Evolutionary conservation across 1,140 invertebrate species (phyloP), one percentile per base, ranked within the genome.

Genomic region (Conus betulinus): DNA sequence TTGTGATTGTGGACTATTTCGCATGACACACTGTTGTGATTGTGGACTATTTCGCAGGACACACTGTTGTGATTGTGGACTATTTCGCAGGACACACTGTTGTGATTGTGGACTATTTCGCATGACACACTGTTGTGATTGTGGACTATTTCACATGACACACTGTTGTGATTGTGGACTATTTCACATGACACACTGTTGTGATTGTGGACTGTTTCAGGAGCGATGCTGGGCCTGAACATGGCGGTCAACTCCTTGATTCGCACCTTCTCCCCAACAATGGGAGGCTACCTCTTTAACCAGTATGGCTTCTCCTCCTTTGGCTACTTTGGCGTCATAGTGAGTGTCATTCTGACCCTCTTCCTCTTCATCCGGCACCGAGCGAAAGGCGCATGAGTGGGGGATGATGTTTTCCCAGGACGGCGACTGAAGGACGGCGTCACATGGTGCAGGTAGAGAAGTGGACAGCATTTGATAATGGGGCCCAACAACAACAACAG

Each of bases 231-330:
- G 23, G 94, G 94, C 25, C 67, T 95, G 51, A 94, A 93, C 89
- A 95, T 95, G 94, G 94, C 94, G 1, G 92, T 93, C 39, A 94
- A 95, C 84, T 95, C 94, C 3, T 81, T 94, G 3, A 93, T 94
- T 5, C 89, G 94, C 25, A 92, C 92, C 1, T 88, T 95, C 25
- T 93, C 94, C 6, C 94, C 94, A 5, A 94, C 94, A 3, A 60
- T 94, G 6, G 94, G 94, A 17, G 94, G 94, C 10, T 91, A 92
- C 87, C 92, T 95, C 91, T 83, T 95, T 7, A 82, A 91, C 52
- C 84, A 87, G 27, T 92, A 91, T 79, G 94, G 94, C 27, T 95
- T 94, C 88, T 76, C 92, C 4, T 93, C 93, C 4, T 93, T 95
- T 89, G 94, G 94, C 51, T 94, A 93, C 81, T 81, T 94, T 13